Conservation (phyloP, 2,113 vertebrate species). For the Corvus cornix region DNA sequence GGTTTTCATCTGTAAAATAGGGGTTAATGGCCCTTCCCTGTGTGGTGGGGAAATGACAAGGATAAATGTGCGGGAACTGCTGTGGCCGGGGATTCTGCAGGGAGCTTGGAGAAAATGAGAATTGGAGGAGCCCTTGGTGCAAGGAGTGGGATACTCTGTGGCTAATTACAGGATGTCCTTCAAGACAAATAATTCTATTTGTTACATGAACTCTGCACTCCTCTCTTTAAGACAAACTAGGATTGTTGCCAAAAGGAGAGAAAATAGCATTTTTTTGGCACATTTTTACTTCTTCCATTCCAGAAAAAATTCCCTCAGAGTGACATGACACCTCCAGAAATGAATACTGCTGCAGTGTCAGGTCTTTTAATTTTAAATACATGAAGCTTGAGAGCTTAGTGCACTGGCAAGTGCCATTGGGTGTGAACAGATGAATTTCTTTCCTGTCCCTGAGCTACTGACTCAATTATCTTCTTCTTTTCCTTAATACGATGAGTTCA, state of each 20-base stretch:
- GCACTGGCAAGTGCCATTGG: slow-evolving; percentile 1
- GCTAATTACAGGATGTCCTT: slow-evolving; percentile 36
- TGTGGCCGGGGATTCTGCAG: not conserved
- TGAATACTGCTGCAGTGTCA: slow-evolving; percentile 9
- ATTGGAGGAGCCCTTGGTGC: not conserved
- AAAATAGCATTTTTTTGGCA: slow-evolving; percentile 23
- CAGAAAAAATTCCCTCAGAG: slow-evolving; percentile 26
- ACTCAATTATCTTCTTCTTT: slow-evolving; percentile 16
- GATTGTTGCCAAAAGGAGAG: not conserved
- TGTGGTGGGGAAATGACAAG: not conserved
- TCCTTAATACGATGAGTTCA: not conserved
- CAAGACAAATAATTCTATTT: slow-evolving; percentile 28
- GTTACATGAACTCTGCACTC: not conserved
- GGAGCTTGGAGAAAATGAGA: not conserved
- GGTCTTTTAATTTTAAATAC: slow-evolving; percentile 61
- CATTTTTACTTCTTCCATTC: slow-evolving; percentile 16
- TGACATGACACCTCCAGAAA: slow-evolving; percentile 48
- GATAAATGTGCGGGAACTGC: not conserved
- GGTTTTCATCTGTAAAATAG: not conserved
- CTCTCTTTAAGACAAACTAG: not conserved
- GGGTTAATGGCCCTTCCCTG: not conserved
- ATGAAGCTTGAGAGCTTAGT: slow-evolving; percentile 26
- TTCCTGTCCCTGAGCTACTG: not conserved
- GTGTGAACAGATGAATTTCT: slow-evolving; percentile 36
- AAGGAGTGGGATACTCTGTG: not conserved